phyloP scores from a whole-genome alignment of 2,113 vertebrate genomes.

The Ciconia maguari region DNA sequence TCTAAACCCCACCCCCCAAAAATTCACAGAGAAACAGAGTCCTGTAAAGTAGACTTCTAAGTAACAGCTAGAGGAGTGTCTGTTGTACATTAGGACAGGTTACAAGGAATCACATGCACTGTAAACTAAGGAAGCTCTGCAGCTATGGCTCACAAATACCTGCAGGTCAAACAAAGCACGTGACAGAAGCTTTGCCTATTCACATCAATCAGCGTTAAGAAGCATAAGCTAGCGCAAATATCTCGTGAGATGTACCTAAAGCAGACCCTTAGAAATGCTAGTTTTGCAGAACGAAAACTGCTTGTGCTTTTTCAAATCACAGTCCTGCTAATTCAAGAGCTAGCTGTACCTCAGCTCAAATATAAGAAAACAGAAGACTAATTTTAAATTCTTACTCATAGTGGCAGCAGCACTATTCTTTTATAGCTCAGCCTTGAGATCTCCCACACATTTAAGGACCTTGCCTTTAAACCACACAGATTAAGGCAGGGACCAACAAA shows the following conservation, averaged over 20 bases:
- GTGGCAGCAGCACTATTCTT: background rate
- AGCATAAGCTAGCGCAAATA: background rate
- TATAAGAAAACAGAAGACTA: background rate
- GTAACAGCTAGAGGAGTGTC: background rate
- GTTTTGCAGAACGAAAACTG: background rate
- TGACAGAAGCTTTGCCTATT: background rate
- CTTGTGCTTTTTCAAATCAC: background rate
- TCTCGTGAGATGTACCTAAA: background rate
- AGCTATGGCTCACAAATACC: background rate
- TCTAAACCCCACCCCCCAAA: background rate
- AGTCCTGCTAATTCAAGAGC: background rate
- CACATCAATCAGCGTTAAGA: fast-evolving
- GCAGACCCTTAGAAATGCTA: background rate
- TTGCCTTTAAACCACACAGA: background rate
- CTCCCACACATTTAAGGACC: background rate
- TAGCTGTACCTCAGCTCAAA: background rate
- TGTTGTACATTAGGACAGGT: too few relatives aligned
- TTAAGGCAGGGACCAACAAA: background rate
- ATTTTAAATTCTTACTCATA: background rate
- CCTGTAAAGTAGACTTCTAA: background rate
- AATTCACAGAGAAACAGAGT: background rate
- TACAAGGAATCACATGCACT: background rate
- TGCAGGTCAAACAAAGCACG: background rate
- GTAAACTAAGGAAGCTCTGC: background rate
- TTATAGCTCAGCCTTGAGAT: background rate